phyloP scores from a whole-genome alignment of 1,140 invertebrate species.

The Heliconius melpomene region DNA sequence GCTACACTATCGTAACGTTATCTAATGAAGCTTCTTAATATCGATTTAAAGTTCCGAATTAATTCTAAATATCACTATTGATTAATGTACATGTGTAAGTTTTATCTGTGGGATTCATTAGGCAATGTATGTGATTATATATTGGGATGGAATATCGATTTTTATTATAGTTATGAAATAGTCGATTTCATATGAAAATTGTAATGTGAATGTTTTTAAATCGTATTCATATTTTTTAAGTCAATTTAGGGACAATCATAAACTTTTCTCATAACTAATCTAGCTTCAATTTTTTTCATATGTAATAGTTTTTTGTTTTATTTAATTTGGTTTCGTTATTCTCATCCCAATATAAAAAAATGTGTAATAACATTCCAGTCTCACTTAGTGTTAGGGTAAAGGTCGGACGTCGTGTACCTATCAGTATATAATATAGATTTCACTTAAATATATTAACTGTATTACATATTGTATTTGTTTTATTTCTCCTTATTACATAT shows the following conservation, averaged over 20 bases:
- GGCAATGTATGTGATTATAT: background rate
- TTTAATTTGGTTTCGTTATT: background rate
- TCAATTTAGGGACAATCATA: background rate
- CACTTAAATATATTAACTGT: slow-evolving; percentile 58
- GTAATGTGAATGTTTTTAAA: background rate
- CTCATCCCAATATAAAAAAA: slow-evolving; percentile 15
- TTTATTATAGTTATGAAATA: background rate
- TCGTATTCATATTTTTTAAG: background rate
- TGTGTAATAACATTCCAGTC: slow-evolving; percentile 40
- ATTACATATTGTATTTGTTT: slow-evolving; percentile 44
- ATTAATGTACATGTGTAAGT: slow-evolving; percentile 17
- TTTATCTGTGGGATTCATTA: slow-evolving; percentile 20
- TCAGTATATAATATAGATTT: slow-evolving; percentile 60
- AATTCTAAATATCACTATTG: slow-evolving; percentile 32
- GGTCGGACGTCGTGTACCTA: slow-evolving; percentile 47
- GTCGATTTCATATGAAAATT: background rate
- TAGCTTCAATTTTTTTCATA: background rate
- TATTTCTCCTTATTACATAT: slow-evolving; percentile 18
- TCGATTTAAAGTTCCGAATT: slow-evolving; percentile 35
- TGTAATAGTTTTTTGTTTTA: background rate
- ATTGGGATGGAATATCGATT: slow-evolving; percentile 1
- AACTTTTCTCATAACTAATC: background rate
- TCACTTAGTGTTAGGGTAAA: slow-evolving; percentile 38
- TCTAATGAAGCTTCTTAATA: slow-evolving; percentile 22
- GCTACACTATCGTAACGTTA: slow-evolving; percentile 16